phyloP scores from a whole-genome alignment of 2,888 invertebrate species.

The Philereme vetulata region DNA sequence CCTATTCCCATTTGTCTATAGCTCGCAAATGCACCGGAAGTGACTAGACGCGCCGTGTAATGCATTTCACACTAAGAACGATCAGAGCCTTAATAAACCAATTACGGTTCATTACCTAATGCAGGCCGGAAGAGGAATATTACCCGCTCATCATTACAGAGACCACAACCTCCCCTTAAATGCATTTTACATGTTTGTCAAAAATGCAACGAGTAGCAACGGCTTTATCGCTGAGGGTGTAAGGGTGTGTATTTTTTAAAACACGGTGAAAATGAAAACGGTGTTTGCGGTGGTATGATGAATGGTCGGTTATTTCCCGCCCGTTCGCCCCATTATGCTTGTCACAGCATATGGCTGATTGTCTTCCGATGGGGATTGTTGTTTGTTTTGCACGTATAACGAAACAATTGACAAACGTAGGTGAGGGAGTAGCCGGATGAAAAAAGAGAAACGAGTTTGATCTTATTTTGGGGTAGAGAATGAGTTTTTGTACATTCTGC shows the following conservation, averaged over 20 bases:
- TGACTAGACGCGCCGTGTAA: constrained; percentile 58
- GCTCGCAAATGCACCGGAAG: constrained; percentile 46
- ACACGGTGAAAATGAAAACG: constrained; percentile 64
- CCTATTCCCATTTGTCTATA: constrained; percentile 30
- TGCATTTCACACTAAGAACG: constrained; percentile 69
- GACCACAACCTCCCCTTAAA: constrained; percentile 75
- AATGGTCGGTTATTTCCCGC: constrained; percentile 73
- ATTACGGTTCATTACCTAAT: constrained; percentile 80
- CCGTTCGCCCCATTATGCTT: constrained; percentile 61
- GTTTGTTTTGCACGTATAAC: constrained; percentile 59
- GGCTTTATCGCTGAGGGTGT: constrained; percentile 60
- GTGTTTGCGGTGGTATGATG: constrained; percentile 70
- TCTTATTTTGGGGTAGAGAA: constrained; percentile 9
- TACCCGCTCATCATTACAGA: constrained; percentile 76
- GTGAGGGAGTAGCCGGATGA: constrained; percentile 6
- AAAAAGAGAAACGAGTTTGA: neutral
- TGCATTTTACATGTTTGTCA: constrained; percentile 66
- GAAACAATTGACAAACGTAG: constrained; percentile 27
- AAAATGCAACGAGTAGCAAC: constrained; percentile 47
- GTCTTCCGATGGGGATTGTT: constrained; percentile 56
- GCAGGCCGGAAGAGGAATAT: constrained; percentile 74
- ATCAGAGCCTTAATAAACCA: constrained; percentile 73
- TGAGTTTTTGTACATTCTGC: neutral
- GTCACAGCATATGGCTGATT: constrained; percentile 76
- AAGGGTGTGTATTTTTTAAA: constrained; percentile 45